These are phyloP conservation scores for Sebastes melanostomus DNA, from an alignment of 2,797 vertebrate genomes.

Conservation along the genomic window DNA sequence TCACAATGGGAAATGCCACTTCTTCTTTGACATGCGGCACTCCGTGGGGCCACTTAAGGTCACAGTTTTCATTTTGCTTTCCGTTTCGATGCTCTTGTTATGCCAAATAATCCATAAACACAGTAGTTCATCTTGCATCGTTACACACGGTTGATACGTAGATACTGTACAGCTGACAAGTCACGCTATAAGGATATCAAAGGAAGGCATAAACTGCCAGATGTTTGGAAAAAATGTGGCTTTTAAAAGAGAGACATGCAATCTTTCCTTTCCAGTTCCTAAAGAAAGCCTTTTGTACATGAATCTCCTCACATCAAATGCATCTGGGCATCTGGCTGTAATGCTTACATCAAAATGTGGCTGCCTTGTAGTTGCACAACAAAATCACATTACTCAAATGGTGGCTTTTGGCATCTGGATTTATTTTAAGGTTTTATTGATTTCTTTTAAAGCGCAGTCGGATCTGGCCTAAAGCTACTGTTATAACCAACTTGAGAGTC, in stretches of 20 bases:
- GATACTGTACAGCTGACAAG: not conserved
- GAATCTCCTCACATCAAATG: not conserved
- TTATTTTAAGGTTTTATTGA: slow-evolving; percentile 44
- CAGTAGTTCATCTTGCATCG: not conserved
- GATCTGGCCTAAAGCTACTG: slow-evolving; percentile 22
- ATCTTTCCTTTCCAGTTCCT: not conserved
- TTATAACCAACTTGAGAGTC: slow-evolving; percentile 5
- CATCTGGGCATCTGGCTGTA: not conserved
- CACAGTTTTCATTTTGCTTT: not conserved
- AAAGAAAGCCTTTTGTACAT: not conserved
- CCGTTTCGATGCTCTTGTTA: not conserved
- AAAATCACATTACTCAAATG: slow-evolving; percentile 10
- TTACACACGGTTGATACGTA: not conserved
- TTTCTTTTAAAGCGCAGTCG: slow-evolving; percentile 15
- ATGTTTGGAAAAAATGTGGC: not conserved
- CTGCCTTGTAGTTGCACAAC: not conserved
- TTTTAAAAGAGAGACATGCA: not conserved
- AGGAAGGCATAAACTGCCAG: not conserved
- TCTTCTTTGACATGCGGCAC: not conserved
- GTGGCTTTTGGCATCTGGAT: not conserved
- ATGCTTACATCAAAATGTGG: not conserved
- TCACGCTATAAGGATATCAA: not conserved
- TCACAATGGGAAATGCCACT: slow-evolving; percentile 19
- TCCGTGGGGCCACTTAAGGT: not conserved
- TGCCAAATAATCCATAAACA: not conserved